A percentile compares a stretch with the other conserved stretches of the same genome.
Conservation (phyloP, 1,140 invertebrate genomes). For the Lineus longissimus region DNA sequence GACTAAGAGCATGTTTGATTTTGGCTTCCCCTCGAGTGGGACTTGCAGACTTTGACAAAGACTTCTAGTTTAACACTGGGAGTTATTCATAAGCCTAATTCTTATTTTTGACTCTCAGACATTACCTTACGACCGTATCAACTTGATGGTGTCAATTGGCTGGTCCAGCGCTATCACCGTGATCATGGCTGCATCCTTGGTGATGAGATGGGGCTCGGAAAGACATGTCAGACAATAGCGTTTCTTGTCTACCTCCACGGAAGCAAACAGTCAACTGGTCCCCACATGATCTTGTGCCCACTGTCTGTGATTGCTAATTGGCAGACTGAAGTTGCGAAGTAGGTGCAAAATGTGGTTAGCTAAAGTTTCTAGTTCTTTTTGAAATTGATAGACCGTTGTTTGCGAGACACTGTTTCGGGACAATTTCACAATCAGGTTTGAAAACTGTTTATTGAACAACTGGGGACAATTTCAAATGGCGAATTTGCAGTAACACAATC, state of each 20-base stretch:
- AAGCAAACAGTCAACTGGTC: slow-evolving; percentile 20
- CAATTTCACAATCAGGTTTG: too few species aligned
- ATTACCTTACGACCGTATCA: slow-evolving; percentile 42
- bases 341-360: background rate
- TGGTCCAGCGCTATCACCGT: slow-evolving; percentile 36
- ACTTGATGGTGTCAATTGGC: slow-evolving; percentile 47
- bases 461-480: too few species aligned
- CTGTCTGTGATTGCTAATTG: slow-evolving; percentile 53
- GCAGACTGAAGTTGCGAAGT: slow-evolving; percentile 51
- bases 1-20: too few species aligned
- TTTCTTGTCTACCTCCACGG: slow-evolving; percentile 39
- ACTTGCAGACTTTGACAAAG: too few species aligned
- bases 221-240: slow-evolving; percentile 54
- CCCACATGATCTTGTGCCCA: slow-evolving; percentile 49
- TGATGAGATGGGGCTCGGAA: slow-evolving; percentile 57
- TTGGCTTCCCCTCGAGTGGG: too few species aligned
- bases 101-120: slow-evolving; percentile 27
- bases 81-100: too few species aligned
- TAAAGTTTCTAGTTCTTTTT: too few species aligned
- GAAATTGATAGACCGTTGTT: too few species aligned
- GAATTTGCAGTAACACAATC: too few species aligned
- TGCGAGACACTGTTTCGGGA: too few species aligned
- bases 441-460: too few species aligned
- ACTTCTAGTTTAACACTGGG: too few species aligned
- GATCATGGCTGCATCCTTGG: slow-evolving; percentile 50